Evolutionary conservation across 2,113 vertebrate species (phyloP).

Genomic region (Chaenocephalus aceratus): DNA sequence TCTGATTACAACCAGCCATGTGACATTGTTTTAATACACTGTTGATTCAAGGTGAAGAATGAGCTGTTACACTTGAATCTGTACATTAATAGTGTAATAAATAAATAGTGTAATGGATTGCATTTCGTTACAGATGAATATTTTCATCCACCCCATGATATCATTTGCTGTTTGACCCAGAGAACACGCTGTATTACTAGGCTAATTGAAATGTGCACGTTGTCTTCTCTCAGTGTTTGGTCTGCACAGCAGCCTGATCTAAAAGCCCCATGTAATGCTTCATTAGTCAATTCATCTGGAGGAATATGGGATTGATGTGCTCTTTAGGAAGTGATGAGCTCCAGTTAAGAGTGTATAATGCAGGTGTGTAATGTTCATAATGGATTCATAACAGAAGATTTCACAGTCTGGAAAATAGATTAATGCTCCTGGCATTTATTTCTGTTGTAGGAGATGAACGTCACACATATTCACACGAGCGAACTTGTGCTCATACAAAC

Average conservation of each 20-base stretch:
- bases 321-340: conserved; percentile 33
- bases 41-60: too few species aligned
- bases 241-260: conserved; percentile 15
- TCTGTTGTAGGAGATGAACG: conserved; percentile 23
- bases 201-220: conserved; percentile 15
- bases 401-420: conserved; percentile 44
- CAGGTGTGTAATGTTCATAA: conserved; percentile 25
- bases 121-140: not conserved
- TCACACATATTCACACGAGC: conserved; percentile 6
- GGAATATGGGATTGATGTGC: conserved; percentile 43
- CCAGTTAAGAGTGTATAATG: conserved; percentile 31
- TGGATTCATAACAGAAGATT: conserved; percentile 37
- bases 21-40: too few species aligned
- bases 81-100: too few species aligned
- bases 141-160: conserved; percentile 4
- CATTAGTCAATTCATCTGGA: conserved; percentile 41
- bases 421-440: conserved; percentile 51
- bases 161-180: conserved; percentile 28
- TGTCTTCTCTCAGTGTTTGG: not conserved
- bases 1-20: not conserved
- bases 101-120: too few species aligned
- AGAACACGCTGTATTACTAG: conserved; percentile 26
- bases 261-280: conserved; percentile 13
- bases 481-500: conserved; percentile 32
- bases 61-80: too few species aligned